Percentiles rank a stretch among this genome's conserved stretches.
Conservation (phyloP, 2,888 invertebrate species). For the Perizoma flavofasciatum region DNA sequence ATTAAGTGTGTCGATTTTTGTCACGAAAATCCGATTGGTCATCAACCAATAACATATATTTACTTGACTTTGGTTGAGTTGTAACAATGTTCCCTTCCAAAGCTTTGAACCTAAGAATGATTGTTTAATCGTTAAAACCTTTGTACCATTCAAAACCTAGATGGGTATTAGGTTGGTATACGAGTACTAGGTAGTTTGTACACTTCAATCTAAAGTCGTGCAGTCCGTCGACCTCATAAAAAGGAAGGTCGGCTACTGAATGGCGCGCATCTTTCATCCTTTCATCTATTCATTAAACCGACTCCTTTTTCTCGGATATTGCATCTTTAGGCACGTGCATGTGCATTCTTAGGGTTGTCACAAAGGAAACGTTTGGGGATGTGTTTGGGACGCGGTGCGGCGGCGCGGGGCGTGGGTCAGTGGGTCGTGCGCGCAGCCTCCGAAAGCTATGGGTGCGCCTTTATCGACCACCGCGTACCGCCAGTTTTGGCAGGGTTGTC, state of each 20-base stretch:
- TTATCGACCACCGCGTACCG: slow-evolving; percentile 77
- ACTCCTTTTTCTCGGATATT: slow-evolving; percentile 42
- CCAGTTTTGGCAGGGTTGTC: slow-evolving; percentile 66
- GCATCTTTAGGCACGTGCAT: slow-evolving; percentile 50
- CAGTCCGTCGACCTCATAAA: slow-evolving; percentile 49
- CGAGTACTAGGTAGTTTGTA: background rate
- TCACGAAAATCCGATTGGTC: too few species aligned
- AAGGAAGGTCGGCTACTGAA: slow-evolving; percentile 50
- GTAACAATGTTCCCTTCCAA: too few species aligned
- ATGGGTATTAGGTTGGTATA: too few species aligned
- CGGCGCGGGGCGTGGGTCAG: too few species aligned
- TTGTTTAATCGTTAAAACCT: slow-evolving; percentile 6
- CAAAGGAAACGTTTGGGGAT: slow-evolving; percentile 44
- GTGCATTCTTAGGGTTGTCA: slow-evolving; percentile 59
- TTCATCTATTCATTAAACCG: slow-evolving; percentile 48
- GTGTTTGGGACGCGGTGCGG: slow-evolving; percentile 58
- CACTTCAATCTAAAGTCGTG: slow-evolving; percentile 31
- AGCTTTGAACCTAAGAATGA: too few species aligned
- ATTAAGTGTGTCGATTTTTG: too few species aligned
- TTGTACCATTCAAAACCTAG: slow-evolving; percentile 21
- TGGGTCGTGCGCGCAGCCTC: slow-evolving; percentile 86
- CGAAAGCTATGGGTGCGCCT: slow-evolving; percentile 76
- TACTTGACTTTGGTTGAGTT: too few species aligned
- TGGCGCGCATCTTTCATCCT: slow-evolving; percentile 48
- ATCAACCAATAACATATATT: too few species aligned